These are phyloP conservation scores for Digitonthophagus gazella DNA, from an alignment of 2,888 invertebrate species.

Conservation along the genomic window DNA sequence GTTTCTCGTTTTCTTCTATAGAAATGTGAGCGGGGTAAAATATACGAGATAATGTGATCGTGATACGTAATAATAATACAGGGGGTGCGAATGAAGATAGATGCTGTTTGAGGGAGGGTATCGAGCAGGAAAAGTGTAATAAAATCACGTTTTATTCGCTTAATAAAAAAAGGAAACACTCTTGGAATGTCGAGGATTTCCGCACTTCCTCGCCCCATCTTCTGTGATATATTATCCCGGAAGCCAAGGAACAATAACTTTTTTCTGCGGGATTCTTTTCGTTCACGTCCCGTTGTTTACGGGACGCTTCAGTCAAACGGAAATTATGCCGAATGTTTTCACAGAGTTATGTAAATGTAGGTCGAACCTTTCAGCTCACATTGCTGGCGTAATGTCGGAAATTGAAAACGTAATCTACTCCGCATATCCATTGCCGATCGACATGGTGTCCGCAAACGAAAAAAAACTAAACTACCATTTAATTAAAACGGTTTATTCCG, in stretches of 20 bases:
- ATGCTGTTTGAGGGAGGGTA: not conserved
- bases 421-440: not conserved
- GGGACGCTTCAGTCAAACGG: not conserved
- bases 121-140: conserved; percentile 1
- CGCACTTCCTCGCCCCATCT: not conserved
- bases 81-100: not conserved
- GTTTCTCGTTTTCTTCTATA: not conserved
- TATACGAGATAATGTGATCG: not conserved
- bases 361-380: not conserved
- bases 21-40: not conserved
- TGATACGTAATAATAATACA: not conserved
- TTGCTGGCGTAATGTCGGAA: not conserved
- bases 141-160: conserved; percentile 17
- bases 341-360: not conserved
- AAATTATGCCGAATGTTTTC: not conserved
- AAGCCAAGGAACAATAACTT: not conserved
- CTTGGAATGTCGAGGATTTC: not conserved
- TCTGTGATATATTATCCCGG: not conserved
- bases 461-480: not conserved
- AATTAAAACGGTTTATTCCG: not conserved
- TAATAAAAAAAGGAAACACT: conserved; percentile 10
- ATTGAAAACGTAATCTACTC: not conserved
- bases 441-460: not conserved
- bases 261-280: not conserved
- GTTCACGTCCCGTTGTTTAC: not conserved